Base-by-base conservation (phyloP, 2,797 vertebrate genomes). In the Pachyuromys duprasi region DNA sequence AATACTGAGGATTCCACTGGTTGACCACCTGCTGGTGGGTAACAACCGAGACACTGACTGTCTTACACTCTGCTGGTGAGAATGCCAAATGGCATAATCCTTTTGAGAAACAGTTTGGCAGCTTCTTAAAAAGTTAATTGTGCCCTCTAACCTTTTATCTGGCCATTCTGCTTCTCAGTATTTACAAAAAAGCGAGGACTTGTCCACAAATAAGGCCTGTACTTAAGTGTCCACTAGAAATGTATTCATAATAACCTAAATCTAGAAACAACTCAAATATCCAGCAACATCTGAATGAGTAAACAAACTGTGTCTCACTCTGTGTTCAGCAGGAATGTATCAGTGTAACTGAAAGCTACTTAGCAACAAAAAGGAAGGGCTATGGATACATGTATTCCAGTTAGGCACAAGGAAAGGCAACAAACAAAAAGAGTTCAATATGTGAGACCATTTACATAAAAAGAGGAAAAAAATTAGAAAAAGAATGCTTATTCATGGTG, bases 101-200 rank as follows among this genome's bases (percentile, higher is more conserved):
- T 90, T 86, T 70, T 24, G 72, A 45, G 69, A 76, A 89, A 89
- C 24, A 45, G 26, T 45, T 89, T 84, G 42, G 36, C 63, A 79
- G 53, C 83, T 86, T 95, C n/a, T 72, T 65, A 70, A 76, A 78
- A 92, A 75, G 78, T 42, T n/a, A 55, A 72, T 22, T 60, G 74
- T 76, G 53, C 0, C 15, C 55, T 53, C 7, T 49, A 69, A 83
- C 20, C 57, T 55, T 28, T 55, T 36, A 67, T 83, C 31, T 45
- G 65, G 90, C 28, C 42, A 79, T 83, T 84, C 72, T 89, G 36
- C 24, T 83, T 67, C 15, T n/a, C 63, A 31, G 42, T 74, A 75
- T 69, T 69, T 67, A 60, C 20, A 55, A 18, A 89, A 39, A 72
- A 84, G 69, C 18, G 8, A 75, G 81, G 78, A 11, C 20, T 22